phyloP scores from a whole-genome alignment of 2,113 vertebrate species.

The Ploceus nigricollis region DNA sequence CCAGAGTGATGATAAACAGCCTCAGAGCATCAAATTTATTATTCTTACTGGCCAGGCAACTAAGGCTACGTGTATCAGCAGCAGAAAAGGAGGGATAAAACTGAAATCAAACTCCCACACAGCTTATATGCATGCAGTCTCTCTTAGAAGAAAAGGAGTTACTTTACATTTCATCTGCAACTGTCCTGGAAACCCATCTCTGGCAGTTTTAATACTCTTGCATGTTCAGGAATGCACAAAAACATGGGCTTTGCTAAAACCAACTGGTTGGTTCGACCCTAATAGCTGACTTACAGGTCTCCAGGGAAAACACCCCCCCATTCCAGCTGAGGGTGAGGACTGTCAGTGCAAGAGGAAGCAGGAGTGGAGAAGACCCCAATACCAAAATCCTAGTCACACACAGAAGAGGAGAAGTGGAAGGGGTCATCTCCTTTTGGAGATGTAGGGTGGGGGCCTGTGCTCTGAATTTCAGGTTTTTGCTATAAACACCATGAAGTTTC shows the following conservation, averaged over 20 bases:
- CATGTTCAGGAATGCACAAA: not conserved
- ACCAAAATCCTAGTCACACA: not conserved
- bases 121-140: not conserved
- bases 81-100: not conserved
- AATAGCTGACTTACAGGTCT: not conserved
- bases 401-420: not conserved
- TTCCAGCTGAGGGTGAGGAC: not conserved
- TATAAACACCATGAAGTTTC: not conserved
- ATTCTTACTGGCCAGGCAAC: not conserved
- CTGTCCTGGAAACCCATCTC: not conserved
- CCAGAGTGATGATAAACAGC: not conserved
- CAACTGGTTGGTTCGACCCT: not conserved
- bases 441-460: not conserved
- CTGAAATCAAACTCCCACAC: not conserved
- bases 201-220: not conserved
- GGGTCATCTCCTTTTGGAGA: not conserved
- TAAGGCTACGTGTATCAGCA: not conserved
- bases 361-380: not conserved
- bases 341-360: not conserved
- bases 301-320: not conserved
- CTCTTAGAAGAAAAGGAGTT: not conserved
- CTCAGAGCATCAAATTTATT: not conserved
- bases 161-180: not conserved
- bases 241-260: accelerated
- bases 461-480: not conserved